Evolutionary conservation across 2,888 invertebrate species (phyloP).

Genomic region (Thera obeliscata): DNA sequence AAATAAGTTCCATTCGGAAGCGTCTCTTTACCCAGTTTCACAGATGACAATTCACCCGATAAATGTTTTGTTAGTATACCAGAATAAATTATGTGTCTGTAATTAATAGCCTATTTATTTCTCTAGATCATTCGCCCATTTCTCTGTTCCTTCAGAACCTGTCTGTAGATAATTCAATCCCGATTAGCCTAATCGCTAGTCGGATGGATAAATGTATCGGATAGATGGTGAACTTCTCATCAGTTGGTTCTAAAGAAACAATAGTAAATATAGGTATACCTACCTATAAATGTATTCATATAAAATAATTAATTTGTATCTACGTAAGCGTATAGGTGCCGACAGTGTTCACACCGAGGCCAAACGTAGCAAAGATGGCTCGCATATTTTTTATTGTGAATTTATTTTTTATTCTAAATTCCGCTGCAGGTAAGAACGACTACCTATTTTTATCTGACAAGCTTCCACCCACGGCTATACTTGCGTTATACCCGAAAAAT

Average conservation of each 20-base stretch:
- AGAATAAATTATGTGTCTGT: too few species aligned
- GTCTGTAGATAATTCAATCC: too few species aligned
- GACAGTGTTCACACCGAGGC: slow-evolving; percentile 5
- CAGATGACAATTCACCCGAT: too few species aligned
- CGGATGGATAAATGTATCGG: not conserved
- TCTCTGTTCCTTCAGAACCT: too few species aligned
- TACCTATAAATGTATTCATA: not conserved
- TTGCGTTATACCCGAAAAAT: too few species aligned
- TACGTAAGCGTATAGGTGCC: not conserved
- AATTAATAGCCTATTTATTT: too few species aligned
- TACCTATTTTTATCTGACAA: not conserved
- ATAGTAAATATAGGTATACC: not conserved
- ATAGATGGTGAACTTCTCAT: not conserved
- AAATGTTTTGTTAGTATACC: too few species aligned
- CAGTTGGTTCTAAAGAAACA: slow-evolving; percentile 10
- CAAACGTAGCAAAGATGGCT: slow-evolving; percentile 23
- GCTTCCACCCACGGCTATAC: not conserved
- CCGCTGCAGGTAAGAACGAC: slow-evolving; percentile 23
- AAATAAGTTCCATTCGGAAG: too few species aligned
- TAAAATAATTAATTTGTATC: not conserved
- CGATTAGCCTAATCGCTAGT: not conserved
- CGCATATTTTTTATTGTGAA: slow-evolving; percentile 21
- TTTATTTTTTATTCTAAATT: slow-evolving; percentile 22
- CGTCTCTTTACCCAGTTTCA: too few species aligned
- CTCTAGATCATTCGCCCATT: too few species aligned